Conservation (phyloP, 1,140 invertebrate species). For the Leptinotarsa undecemlineata region DNA sequence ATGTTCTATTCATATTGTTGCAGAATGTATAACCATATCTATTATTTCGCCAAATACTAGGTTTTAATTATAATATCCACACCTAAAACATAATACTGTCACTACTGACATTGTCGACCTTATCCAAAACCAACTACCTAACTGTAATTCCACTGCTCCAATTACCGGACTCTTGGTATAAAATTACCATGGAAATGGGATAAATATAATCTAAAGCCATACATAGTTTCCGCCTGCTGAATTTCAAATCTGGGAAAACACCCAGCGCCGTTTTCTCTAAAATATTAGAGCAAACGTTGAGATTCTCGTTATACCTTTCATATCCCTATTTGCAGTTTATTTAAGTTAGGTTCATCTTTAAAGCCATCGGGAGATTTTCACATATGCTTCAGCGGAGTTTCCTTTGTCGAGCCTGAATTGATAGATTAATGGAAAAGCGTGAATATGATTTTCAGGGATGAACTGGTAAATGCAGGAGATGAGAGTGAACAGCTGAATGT, state of each 20-base stretch:
- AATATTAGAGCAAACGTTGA: conserved; percentile 12
- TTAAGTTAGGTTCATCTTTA: conserved; percentile 19
- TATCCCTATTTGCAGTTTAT: conserved; percentile 25
- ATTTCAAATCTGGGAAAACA: conserved; percentile 20
- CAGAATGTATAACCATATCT: too few species aligned
- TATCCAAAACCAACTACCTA: too few species aligned
- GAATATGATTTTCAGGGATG: background rate
- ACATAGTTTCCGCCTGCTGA: conserved; percentile 9
- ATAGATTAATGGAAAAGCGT: conserved; percentile 11
- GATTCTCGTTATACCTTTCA: conserved; percentile 18
- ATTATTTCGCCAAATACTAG: too few species aligned
- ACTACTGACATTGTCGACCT: too few species aligned
- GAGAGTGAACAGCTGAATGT: too few species aligned
- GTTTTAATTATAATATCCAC: too few species aligned
- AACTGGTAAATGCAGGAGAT: background rate
- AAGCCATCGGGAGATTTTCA: conserved; percentile 8
- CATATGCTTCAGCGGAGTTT: background rate
- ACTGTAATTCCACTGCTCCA: background rate
- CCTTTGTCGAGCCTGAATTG: conserved; percentile 8
- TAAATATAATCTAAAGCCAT: conserved; percentile 15
- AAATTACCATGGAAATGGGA: conserved; percentile 12
- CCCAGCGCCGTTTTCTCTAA: conserved; percentile 2
- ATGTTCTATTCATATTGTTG: too few species aligned
- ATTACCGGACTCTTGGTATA: background rate
- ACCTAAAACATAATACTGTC: too few species aligned